Evolutionary conservation across 2,888 invertebrate species (phyloP).

Genomic region (Apoda limacodes): DNA sequence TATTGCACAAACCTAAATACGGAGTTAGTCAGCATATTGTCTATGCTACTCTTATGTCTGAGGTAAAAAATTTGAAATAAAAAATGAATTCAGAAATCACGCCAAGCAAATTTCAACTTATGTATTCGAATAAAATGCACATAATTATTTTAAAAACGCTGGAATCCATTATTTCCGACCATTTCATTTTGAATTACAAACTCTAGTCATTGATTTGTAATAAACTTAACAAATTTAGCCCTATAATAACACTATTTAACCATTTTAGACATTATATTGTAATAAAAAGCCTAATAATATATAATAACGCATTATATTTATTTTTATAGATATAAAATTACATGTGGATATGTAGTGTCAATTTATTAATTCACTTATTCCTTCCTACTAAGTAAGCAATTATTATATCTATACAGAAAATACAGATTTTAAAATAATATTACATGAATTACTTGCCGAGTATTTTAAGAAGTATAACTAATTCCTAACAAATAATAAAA

Average conservation of each 20-base stretch:
- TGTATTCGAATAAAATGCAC: too few species aligned
- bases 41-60: too few species aligned
- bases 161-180: too few species aligned
- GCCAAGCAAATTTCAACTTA: too few species aligned
- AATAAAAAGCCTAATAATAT: conserved; percentile 4
- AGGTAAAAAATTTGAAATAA: too few species aligned
- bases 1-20: too few species aligned
- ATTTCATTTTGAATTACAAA: background rate
- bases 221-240: conserved; percentile 1
- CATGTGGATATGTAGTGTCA: conserved; percentile 43
- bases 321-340: conserved; percentile 14
- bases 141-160: too few species aligned
- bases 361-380: conserved; percentile 59
- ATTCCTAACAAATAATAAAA: too few species aligned
- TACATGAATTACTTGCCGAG: conserved; percentile 41
- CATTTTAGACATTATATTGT: conserved; percentile 5
- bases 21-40: too few species aligned
- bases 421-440: conserved; percentile 42
- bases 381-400: conserved; percentile 62
- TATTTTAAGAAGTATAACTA: too few species aligned
- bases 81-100: too few species aligned
- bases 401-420: conserved; percentile 46
- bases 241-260: conserved; percentile 1
- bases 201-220: conserved; percentile 8
- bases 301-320: conserved; percentile 8